Percentiles rank a stretch among this genome's conserved stretches.
Conservation (phyloP, 2,113 vertebrate species). For the Ellobius talpinus region DNA sequence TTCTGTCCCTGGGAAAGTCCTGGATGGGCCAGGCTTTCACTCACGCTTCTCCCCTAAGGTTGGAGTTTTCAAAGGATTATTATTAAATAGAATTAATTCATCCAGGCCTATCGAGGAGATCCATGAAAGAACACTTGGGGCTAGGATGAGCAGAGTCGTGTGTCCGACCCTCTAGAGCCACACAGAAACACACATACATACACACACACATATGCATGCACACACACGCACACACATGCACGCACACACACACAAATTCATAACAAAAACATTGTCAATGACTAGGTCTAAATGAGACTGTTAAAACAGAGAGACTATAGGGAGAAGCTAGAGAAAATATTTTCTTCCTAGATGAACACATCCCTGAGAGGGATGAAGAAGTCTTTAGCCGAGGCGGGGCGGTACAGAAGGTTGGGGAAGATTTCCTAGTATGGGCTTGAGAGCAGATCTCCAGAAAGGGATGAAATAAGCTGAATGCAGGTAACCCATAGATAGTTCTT, state of each 20-base stretch:
- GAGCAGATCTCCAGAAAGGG: background rate
- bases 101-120: too few species aligned
- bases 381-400: background rate
- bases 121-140: background rate
- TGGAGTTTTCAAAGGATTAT: background rate
- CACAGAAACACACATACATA: background rate
- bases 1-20: background rate
- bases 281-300: background rate
- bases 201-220: background rate
- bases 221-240: background rate
- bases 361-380: background rate
- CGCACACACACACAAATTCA: background rate
- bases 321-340: background rate
- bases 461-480: background rate
- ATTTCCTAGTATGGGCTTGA: background rate
- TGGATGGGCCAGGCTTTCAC: background rate
- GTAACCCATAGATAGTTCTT: background rate
- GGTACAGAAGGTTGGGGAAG: background rate
- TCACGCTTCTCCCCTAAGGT: background rate
- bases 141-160: background rate
- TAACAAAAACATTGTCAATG: background rate
- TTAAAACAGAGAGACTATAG: background rate
- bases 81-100: background rate
- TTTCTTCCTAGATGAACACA: background rate
- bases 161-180: background rate